Evolutionary conservation across 2,888 invertebrate species (phyloP), one percentile per base, ranked within the genome.

Genomic region (Ypsolopha scabrella): DNA sequence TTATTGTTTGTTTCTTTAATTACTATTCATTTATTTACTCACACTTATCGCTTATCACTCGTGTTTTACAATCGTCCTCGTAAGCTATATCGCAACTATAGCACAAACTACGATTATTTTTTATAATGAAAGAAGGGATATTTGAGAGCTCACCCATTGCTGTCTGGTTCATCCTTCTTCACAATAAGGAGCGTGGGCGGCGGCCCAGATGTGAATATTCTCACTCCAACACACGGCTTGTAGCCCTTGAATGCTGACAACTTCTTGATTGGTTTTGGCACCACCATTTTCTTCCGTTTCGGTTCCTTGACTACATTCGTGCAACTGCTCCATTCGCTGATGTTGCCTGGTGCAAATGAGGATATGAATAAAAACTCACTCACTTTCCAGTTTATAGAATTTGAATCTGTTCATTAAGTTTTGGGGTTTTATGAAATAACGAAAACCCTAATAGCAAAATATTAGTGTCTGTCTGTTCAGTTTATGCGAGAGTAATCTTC

Each of bases 261-360:
- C 0, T 79, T 82, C 58, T 89, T 88, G 13, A 92, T 82, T 0
- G 88, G 85, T 0, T 77, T 63, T 0, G 96, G 93, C 11, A 98
- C 75, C 59, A 79, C 85, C 70, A 97, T 94, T 7, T 90, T 77
- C 6, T 67, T 83, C 53, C 97, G 87, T 56, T 90, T 85, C 0
- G 98, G 98, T 43, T 91, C 89, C 61, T 90, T 90, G 0, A 91
- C 89, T 6, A 90, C 72, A 62, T 91, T 88, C 51, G 89, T 87
- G 73, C 99, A 99, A 74, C 94, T 95, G 0, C 94, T 92, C 96
- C 97, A 99, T 68, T 96, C 97, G 9, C 91, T 92, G 37, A 94
- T 62, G 68, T 92, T 86, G 35, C 90, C 90, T 75, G 64, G 2
- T 24, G 24, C 4, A 24, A 48, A 10, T 34, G 8, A 39, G 39